Base-by-base conservation (phyloP, 2,797 vertebrate species). In the Tinamus major region DNA sequence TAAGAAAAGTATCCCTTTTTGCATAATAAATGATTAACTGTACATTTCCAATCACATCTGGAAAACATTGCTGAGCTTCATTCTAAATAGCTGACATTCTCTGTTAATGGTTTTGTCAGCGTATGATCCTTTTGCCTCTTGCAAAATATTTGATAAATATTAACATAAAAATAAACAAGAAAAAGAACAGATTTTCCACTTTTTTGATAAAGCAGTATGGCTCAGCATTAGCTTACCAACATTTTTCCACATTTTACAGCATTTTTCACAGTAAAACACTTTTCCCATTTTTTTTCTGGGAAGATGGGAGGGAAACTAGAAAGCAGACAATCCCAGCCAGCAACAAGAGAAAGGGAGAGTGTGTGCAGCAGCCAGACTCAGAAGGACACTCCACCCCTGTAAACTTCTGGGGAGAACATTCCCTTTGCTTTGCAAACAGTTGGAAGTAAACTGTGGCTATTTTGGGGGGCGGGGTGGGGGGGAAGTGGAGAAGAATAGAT, bases 31-130 rank as follows among this genome's bases (percentile, higher is more conserved):
- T 95, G 92, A 96, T 95, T 93, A 94, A 94, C 85, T 71, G 86
- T 93, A 78, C 89, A 94, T 96, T 81, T 90, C 94, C 85, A 95
- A 55, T 96, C 95, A 96, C 96, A 96, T 97, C 95, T 97, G 95
- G 95, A 97, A 96, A 95, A 90, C 91, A 96, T 96, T 92, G 87
- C 78, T 87, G 71, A 93, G 79, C 91, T 93, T 93, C 88, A 44
- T 90, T 92, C 64, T 93, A 85, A 96, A 95, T 94, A 95, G 92
- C 78, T 96, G 94, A 95, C 78, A 86, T 92, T 95, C 93, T 62
- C 85, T 89, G 26, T 85, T 96, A 95, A 95, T 93, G 93, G 88
- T 91, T 95, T 95, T 95, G 92, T 94, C 93, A 94, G 92, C 89
- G 37, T 92, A 77, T 42, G 67, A 56, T 85, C 69, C 68, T 91